phyloP scores from a whole-genome alignment of 2,888 invertebrate species.

The Rutpela maculata region DNA sequence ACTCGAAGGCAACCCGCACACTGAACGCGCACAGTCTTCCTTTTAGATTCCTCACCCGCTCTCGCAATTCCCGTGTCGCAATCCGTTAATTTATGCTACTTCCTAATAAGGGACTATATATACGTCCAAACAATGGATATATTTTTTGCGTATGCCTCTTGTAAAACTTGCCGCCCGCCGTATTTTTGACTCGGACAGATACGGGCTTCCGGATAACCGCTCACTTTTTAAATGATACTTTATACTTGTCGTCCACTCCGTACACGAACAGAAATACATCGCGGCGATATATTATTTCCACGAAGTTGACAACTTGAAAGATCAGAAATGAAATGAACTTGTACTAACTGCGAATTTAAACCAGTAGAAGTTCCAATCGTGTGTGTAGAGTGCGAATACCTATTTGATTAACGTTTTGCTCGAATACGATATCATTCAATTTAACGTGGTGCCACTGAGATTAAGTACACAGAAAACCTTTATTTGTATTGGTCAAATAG shows the following conservation, averaged over 20 bases:
- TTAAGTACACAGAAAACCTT: no score
- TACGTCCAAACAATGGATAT: constrained; percentile 23
- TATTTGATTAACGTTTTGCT: no score
- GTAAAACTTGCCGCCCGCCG: constrained; percentile 2
- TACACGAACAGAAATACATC: not conserved
- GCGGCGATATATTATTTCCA: not conserved
- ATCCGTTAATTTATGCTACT: constrained; percentile 70
- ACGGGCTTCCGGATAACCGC: not conserved
- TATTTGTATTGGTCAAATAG: no score
- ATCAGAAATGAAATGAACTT: no score
- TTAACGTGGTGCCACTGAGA: no score
- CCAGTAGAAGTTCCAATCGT: no score
- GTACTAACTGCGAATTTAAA: no score
- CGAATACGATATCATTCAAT: no score
- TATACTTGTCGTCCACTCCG: not conserved
- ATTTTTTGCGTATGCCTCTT: constrained; percentile 21
- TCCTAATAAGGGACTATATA: constrained; percentile 68
- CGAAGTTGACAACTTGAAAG: no score
- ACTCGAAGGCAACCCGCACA: constrained; percentile 23
- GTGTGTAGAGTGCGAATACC: no score
- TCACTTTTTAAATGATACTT: not conserved
- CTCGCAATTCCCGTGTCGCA: constrained; percentile 50
- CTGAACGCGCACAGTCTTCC: constrained; percentile 9
- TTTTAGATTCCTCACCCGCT: not conserved
- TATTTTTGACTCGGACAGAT: not conserved